phyloP scores from a whole-genome alignment of 2,888 invertebrate genomes.

The Dione juno region DNA sequence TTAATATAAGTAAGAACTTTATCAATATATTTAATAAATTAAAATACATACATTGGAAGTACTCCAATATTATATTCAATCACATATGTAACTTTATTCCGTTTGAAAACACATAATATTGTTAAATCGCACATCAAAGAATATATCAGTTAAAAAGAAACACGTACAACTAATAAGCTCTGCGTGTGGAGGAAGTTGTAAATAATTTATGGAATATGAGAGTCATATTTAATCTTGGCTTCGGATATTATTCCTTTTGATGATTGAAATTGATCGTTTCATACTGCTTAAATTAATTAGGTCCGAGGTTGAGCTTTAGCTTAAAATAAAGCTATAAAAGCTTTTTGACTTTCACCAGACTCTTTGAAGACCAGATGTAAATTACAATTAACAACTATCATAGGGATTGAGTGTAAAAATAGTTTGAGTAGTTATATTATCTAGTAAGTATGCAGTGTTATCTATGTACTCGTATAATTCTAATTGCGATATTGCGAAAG shows the following conservation, averaged over 20 bases:
- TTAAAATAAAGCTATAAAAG: constrained; percentile 7
- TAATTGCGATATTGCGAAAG: too few relatives aligned
- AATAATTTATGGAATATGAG: constrained; percentile 41
- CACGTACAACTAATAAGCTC: constrained; percentile 33
- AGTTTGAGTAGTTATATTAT: too few relatives aligned
- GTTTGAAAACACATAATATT: constrained; percentile 29
- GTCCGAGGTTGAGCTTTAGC: neutral
- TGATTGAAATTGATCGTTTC: constrained; percentile 37
- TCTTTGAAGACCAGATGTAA: neutral
- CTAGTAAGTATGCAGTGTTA: neutral
- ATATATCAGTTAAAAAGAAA: constrained; percentile 20
- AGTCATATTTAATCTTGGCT: constrained; percentile 27
- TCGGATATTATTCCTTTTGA: constrained; percentile 34
- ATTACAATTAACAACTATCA: neutral
- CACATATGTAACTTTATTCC: constrained; percentile 10
- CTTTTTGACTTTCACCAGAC: neutral
- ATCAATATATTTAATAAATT: neutral
- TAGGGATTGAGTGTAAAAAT: too few relatives aligned
- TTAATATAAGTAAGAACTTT: neutral
- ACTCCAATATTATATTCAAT: neutral
- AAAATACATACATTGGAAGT: neutral
- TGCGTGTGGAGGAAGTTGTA: constrained; percentile 37
- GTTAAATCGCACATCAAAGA: constrained; percentile 24
- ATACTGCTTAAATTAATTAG: constrained; percentile 12
- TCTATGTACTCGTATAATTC: neutral